These are phyloP conservation scores for Norana najaformis DNA, from an alignment of 2,888 invertebrate genomes.

Conservation along the genomic window DNA sequence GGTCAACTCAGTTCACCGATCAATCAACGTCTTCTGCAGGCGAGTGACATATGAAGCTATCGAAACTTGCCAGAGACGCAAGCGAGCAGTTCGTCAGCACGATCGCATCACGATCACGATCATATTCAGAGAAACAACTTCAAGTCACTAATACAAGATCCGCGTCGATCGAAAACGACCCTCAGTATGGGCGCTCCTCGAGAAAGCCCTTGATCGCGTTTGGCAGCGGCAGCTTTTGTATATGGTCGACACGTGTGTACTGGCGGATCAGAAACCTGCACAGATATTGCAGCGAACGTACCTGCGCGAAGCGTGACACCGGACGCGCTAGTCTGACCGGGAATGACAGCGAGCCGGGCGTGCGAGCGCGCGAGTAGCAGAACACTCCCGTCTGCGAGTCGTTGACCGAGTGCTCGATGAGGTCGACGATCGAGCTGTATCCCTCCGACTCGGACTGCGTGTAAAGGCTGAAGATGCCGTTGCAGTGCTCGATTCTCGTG, in stretches of 20 bases:
- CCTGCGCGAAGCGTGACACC: slow-evolving; percentile 74
- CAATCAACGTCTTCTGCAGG: slow-evolving; percentile 13
- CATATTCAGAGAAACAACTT: not conserved
- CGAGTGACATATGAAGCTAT: slow-evolving; percentile 16
- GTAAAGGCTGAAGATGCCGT: slow-evolving; percentile 68
- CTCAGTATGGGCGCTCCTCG: slow-evolving; percentile 60
- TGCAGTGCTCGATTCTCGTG: slow-evolving; percentile 75
- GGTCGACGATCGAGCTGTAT: slow-evolving; percentile 69
- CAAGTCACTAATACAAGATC: not conserved
- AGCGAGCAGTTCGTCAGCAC: not conserved
- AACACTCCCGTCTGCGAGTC: slow-evolving; percentile 74
- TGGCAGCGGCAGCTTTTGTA: slow-evolving; percentile 73
- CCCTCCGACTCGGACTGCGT: slow-evolving; percentile 62
- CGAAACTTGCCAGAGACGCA: slow-evolving; percentile 9
- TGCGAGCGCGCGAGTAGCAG: slow-evolving; percentile 73
- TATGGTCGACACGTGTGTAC: slow-evolving; percentile 71
- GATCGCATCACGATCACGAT: not conserved
- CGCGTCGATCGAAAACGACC: not conserved
- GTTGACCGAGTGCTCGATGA: slow-evolving; percentile 76
- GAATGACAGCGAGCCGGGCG: slow-evolving; percentile 72
- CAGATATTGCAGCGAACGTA: slow-evolving; percentile 73
- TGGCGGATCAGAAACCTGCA: slow-evolving; percentile 76
- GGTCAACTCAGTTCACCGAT: not conserved
- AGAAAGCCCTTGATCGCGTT: slow-evolving; percentile 64
- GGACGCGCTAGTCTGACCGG: slow-evolving; percentile 77